phyloP scores from a whole-genome alignment of 1,140 invertebrate species.

The Rhagoletis zephyria region DNA sequence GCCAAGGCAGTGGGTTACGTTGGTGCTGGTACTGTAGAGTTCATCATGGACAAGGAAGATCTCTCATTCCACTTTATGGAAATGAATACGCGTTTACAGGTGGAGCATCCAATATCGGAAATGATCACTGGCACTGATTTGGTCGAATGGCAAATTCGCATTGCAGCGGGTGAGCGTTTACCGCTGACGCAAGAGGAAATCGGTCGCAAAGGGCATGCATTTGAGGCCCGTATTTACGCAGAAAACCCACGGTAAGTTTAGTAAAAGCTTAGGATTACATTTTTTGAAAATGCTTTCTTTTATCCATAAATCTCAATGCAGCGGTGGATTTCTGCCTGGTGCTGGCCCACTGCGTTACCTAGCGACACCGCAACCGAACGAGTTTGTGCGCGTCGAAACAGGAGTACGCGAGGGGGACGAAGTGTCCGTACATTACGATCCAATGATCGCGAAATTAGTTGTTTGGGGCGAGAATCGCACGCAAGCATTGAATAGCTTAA shows the following conservation, averaged over 20 bases:
- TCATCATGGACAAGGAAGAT: conserved; percentile 87
- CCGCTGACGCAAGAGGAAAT: conserved; percentile 88
- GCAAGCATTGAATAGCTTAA: conserved; percentile 87
- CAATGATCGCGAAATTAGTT: conserved; percentile 99
- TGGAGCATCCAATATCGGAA: conserved; percentile 98
- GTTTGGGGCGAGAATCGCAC: conserved; percentile 91
- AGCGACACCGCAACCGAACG: conserved; percentile 76
- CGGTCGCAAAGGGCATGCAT: conserved; percentile 84
- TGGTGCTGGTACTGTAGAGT: conserved; percentile 96
- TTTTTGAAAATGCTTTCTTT: neutral
- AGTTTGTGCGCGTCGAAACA: conserved; percentile 84
- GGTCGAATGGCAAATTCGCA: conserved; percentile 95
- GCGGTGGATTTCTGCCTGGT: conserved; percentile 90
- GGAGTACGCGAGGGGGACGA: conserved; percentile 86
- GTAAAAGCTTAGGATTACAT: neutral
- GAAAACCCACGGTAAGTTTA: conserved; percentile 78
- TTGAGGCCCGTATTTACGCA: conserved; percentile 96
- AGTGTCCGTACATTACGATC: conserved; percentile 98
- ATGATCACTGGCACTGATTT: conserved; percentile 94
- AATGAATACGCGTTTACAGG: conserved; percentile 96
- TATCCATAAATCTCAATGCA: conserved; percentile 69
- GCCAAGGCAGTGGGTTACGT: conserved; percentile 93
- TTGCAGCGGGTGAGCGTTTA: conserved; percentile 88
- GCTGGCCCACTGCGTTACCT: conserved; percentile 85
- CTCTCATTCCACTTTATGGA: conserved; percentile 99